Base-by-base conservation (phyloP, 2,888 invertebrate genomes). In the Eutolmus rufibarbis region DNA sequence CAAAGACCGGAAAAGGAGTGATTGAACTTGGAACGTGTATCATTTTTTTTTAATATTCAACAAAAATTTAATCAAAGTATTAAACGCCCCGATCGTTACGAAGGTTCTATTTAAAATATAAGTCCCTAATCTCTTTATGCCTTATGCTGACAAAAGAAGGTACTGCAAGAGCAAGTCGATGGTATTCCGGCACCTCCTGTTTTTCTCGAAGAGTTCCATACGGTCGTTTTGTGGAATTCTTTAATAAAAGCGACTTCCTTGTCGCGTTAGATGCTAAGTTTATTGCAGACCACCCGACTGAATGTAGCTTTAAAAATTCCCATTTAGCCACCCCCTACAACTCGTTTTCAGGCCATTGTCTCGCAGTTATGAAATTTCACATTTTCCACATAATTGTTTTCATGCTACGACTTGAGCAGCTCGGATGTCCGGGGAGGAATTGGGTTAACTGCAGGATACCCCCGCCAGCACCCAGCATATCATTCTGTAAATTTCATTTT, bases 381-480 rank as follows among this genome's bases (percentile, higher is more conserved):
- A 81, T 81, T 81, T 81, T 81, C 81, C 81, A 81, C 81, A 81
- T 81, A 81, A 81, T 81, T 81, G 81, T 56, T 81, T 34, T 34
- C 81, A 51, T 28, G 56, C 81, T 51, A 51, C 34, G 51, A 78
- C 43, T 40, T 43, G 14, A 66, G 78, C 43, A 51, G 46, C n/a
- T 28, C 23, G n/a, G 12, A 46, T 34, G 51, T 56, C 23, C 51
- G 56, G 56, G 51, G 28, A 31, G 51, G 51, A 81, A 81, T 81
- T 81, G 51, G 81, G 81, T 81, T 81, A 81, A 81, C 51, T 46
- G 34, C 37, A 34, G 40, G 34, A 9, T 1, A 23, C 12, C 16
- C 37, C 76, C 76, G 12, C 28, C 23, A 19, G 23, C 23, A 28
- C 2, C 9, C 23, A 57, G 57, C 7, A 57, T 57, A 66, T 56